Evolutionary conservation across 2,888 invertebrate genomes (phyloP).

Genomic region (Labia minor): DNA sequence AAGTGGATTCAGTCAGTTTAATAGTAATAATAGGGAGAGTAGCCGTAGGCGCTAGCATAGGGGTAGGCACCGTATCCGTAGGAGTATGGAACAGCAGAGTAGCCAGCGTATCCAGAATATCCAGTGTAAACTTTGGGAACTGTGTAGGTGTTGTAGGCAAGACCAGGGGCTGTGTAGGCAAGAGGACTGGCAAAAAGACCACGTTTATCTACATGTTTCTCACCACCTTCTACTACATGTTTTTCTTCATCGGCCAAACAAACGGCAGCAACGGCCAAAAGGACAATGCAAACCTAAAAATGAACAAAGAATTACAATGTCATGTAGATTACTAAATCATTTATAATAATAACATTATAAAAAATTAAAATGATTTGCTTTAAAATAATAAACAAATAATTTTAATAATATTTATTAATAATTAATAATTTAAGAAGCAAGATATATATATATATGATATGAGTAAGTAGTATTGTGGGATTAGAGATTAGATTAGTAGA

Average conservation of each 20-base stretch:
- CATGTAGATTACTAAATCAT: no score
- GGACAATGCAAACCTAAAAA: constrained; percentile 14
- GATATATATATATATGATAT: no score
- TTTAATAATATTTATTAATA: no score
- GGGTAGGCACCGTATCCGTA: neutral
- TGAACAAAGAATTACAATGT: no score
- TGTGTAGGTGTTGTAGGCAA: constrained; percentile 17
- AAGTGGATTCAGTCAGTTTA: neutral
- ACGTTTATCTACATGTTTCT: constrained; percentile 22
- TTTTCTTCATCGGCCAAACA: constrained; percentile 8
- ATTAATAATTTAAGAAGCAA: no score
- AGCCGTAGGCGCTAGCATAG: constrained; percentile 13
- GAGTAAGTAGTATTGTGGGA: no score
- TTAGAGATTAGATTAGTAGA: no score
- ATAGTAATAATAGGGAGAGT: neutral
- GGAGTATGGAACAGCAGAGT: neutral
- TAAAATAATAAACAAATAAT: no score
- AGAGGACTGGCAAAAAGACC: constrained; percentile 14
- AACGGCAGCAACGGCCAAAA: constrained; percentile 13
- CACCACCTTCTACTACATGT: neutral
- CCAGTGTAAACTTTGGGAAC: neutral
- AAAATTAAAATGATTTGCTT: no score
- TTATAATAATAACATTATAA: no score
- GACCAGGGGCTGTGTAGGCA: constrained; percentile 15
- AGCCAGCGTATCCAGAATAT: neutral